phyloP scores from a whole-genome alignment of 2,888 invertebrate species.

The Trissolcus japonicus region DNA sequence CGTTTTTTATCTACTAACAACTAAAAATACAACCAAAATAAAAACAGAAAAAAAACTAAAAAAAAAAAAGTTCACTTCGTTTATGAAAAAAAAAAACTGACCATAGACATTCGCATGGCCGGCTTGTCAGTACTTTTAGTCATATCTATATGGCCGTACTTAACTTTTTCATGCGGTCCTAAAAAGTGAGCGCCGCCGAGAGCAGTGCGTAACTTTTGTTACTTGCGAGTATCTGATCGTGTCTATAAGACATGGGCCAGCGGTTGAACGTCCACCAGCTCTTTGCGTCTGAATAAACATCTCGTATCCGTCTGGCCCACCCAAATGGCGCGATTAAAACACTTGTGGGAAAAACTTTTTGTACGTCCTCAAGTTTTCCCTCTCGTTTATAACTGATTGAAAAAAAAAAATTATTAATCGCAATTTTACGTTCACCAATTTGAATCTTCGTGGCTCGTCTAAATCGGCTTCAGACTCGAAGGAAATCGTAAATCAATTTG shows the following conservation, averaged over 20 bases:
- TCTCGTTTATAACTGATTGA: constrained; percentile 25
- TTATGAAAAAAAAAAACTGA: too few relatives aligned
- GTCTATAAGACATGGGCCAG: constrained; percentile 61
- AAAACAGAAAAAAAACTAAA: too few relatives aligned
- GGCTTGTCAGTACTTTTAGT: constrained; percentile 29
- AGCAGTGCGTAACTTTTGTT: constrained; percentile 72
- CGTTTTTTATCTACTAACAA: too few relatives aligned
- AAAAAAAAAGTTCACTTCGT: too few relatives aligned
- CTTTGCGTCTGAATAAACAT: constrained; percentile 74
- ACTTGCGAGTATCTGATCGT: constrained; percentile 71
- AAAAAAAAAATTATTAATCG: neutral
- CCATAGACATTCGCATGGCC: neutral
- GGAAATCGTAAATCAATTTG: constrained; percentile 54
- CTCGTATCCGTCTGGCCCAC: constrained; percentile 72
- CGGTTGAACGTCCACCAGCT: constrained; percentile 65
- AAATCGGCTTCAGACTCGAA: constrained; percentile 12
- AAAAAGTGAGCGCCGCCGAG: constrained; percentile 50
- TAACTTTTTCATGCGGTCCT: constrained; percentile 37
- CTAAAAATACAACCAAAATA: too few relatives aligned
- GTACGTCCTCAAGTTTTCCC: constrained; percentile 34
- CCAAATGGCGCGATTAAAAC: constrained; percentile 73
- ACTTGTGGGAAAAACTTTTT: constrained; percentile 68
- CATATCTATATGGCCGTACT: constrained; percentile 41
- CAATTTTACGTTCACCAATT: constrained; percentile 21
- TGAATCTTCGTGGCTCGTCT: constrained; percentile 4